These are phyloP conservation scores for Sus scrofa DNA, from an alignment of 2,113 vertebrate genomes.

Conservation along the genomic window T2T-Sscrofa CM000818.6:107039001-107039500, in stretches of 20 bases:
- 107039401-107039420: not conserved
- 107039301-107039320: not conserved
- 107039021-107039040: no score
- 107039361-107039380: not conserved
- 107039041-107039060: no score
- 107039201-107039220: not conserved
- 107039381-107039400: not conserved
- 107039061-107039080: not conserved
- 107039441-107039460: not conserved
- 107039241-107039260: not conserved
- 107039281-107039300: not conserved
- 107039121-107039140: not conserved
- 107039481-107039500: not conserved
- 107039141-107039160: not conserved
- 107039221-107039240: no score
- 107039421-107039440: not conserved
- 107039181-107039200: not conserved
- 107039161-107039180: not conserved
- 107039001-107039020: no score
- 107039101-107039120: not conserved
- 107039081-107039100: slow-evolving; percentile 58
- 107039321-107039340: not conserved
- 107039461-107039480: not conserved
- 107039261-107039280: not conserved
- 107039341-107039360: not conserved